These are phyloP conservation scores for Troglohyphantes excavatus DNA, from an alignment of 2,888 invertebrate species.

Conservation along the genomic window DNA sequence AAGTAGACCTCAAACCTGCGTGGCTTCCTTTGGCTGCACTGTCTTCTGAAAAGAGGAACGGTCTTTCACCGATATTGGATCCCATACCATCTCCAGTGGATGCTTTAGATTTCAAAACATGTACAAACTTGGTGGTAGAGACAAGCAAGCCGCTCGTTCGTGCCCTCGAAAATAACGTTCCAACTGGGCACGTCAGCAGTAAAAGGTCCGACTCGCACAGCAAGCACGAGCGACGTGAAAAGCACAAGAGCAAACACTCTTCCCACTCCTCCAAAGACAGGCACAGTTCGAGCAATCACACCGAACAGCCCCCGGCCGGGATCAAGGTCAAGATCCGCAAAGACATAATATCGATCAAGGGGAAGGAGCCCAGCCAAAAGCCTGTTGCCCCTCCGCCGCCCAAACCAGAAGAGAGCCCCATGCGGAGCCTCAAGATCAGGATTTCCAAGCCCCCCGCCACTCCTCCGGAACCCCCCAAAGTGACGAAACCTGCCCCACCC, in stretches of 20 bases:
- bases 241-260: constrained; percentile 70
- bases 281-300: constrained; percentile 1
- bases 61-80: background rate
- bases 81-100: background rate
- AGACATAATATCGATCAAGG: constrained; percentile 44
- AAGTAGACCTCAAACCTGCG: background rate
- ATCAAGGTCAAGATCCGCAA: constrained; percentile 77
- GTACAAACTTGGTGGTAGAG: background rate
- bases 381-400: background rate
- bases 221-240: constrained; percentile 63
- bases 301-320: constrained; percentile 18
- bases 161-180: background rate
- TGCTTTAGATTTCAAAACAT: background rate
- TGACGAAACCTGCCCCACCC: background rate
- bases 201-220: constrained; percentile 9
- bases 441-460: constrained; percentile 50
- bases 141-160: background rate
- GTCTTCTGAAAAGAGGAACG: background rate
- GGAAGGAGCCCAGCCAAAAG: background rate
- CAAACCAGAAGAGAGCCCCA: constrained; percentile 11
- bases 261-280: constrained; percentile 51
- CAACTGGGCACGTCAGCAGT: background rate
- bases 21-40: background rate
- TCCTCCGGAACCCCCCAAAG: background rate
- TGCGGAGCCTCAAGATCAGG: constrained; percentile 67